Conservation (phyloP, 2,888 invertebrate genomes). For the Embidobia sp. region DNA sequence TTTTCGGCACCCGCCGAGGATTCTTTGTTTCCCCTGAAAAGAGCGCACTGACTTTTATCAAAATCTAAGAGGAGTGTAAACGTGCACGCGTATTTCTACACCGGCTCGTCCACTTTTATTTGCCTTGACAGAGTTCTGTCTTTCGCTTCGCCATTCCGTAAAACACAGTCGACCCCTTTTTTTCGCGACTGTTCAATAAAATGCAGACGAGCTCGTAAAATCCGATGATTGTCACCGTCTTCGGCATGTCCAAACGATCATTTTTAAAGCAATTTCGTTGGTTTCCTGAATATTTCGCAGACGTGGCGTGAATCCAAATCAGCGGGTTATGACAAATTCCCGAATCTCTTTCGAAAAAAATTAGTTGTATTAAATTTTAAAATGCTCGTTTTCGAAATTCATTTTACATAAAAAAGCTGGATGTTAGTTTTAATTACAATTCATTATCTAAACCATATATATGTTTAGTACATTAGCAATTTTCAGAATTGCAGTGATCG, state of each 20-base stretch:
- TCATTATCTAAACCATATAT: too few relatives aligned
- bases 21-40: constrained; percentile 1
- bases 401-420: too few relatives aligned
- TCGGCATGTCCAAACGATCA: constrained; percentile 18
- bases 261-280: constrained; percentile 28
- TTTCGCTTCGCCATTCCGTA: constrained; percentile 3
- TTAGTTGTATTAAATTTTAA: background rate
- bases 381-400: background rate
- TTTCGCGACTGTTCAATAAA: constrained; percentile 31
- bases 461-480: too few relatives aligned
- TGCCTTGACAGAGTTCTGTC: constrained; percentile 25
- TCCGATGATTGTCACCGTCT: constrained; percentile 26
- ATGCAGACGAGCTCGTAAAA: constrained; percentile 50
- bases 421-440: too few relatives aligned
- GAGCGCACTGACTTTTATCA: constrained; percentile 29
- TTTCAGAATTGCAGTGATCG: too few relatives aligned
- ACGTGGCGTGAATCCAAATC: constrained; percentile 12
- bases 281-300: constrained; percentile 1
- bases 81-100: constrained; percentile 26
- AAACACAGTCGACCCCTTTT: constrained; percentile 7
- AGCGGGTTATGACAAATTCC: background rate
- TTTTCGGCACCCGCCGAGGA: too few relatives aligned
- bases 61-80: constrained; percentile 28
- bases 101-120: constrained; percentile 31
- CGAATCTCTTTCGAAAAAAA: background rate